Evolutionary conservation across 1,140 invertebrate species (phyloP), one percentile per base, ranked within the genome.

Genomic region (Lysiphlebus fabarum): DNA sequence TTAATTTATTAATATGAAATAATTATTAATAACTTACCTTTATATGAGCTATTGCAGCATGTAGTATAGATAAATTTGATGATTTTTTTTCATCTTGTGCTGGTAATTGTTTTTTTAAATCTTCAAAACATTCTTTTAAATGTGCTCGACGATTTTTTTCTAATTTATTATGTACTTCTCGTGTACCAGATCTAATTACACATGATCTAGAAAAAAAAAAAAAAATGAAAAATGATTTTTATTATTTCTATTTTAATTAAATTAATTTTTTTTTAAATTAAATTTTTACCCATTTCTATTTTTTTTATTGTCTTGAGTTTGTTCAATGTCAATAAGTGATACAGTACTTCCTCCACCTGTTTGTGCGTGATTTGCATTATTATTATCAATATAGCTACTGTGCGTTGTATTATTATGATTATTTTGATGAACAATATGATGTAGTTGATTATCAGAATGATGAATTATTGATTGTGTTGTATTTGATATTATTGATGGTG

Each of bases 91-190:
- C 92, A 67, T 96, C 93, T 70, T 93, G 89, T 14, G 85, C 84
- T 4, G 92, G 93, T 61, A 97, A 80, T 72, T 95, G 90, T 68
- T 86, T 86, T 70, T 94, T 92, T 41, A 97, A 82, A 44, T 88
- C 77, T 70, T 96, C 93, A 76, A 96, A 97, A 79, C 94, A 96
- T 80, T 95, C 92, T 74, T 96, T 96, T 12, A 97, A 82, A 71
- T 96, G 94, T 2, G 93, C 93, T 45, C 95, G 82, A 11, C 94
- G 84, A 80, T 96, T 94, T 78, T 97, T 97, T 80, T 97, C 94
- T 68, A 97, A 79, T 75, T 96, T 96, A 77, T 97, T 97, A 79
- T 97, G 94, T 14, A 96, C 93, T 77, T 97, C 94, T 56, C 94
- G 83, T 6, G 92, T 92, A 34, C 85, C 85, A 45, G 85, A 83